Evolutionary conservation across 2,113 vertebrate species (phyloP), one percentile per base, ranked within the genome.

Genomic region (Microcebus lehilahytsara): DNA sequence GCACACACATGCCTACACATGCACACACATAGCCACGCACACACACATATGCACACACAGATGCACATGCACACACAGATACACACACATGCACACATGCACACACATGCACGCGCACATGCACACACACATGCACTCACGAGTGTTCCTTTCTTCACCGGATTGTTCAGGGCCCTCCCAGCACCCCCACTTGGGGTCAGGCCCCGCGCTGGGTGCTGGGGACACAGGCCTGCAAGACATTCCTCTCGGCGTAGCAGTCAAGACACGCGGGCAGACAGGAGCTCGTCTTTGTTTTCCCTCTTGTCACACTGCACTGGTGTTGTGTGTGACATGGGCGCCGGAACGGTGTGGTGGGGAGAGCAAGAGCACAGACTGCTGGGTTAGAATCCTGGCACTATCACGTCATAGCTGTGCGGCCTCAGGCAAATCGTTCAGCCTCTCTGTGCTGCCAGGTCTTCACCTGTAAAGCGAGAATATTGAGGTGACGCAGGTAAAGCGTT

Each of bases 111-210:
- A 37, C 0, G 10, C 58, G n/a, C 46, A 75, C 40, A 89, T 9
- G 7, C 69, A 69, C 60, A 37, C 37, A 37, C 46, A 75, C 40
- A 89, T 9, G 7, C 69, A 69, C 60, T 23, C 34, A 17, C 5
- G 12, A 13, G 13, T 17, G 12, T 46, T 42, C 12, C 56, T 42
- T 89, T 60, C 77, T 60, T 77, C 40, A 75, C 32, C 37, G 14
- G 42, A 53, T 37, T 9, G 11, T 75, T 81, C 56, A 58, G 77
- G 69, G 27, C 34, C 56, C 60, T 85, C 56, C 23, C 23, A 3
- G 16, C 0, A 1, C 2, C 13, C 13, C 53, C 2, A 2, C 20
- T 3, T 3, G 3, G 37, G 22, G 12, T 30, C 20, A 5, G 49
- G 46, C 40, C 34, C 56, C 1, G 4, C 11, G n/a, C n/a, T 1